phyloP scores from a whole-genome alignment of 2,797 vertebrate species.

The Urosaurus nigricauda region DNA sequence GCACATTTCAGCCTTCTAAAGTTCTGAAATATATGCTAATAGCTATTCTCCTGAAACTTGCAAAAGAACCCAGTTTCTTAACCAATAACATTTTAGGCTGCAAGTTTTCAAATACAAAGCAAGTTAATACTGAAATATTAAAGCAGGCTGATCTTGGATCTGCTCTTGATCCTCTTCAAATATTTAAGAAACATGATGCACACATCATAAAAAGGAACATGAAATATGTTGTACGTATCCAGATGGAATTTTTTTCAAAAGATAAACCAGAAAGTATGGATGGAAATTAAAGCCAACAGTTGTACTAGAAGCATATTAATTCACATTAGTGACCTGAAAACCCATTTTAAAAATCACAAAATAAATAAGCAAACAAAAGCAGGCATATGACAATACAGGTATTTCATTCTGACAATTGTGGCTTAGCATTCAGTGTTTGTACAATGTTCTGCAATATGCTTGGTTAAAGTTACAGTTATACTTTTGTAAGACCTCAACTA shows the following conservation, averaged over 20 bases:
- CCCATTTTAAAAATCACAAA: slow-evolving; percentile 60
- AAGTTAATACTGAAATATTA: slow-evolving; percentile 72
- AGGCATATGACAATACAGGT: slow-evolving; percentile 72
- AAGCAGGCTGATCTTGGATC: slow-evolving; percentile 64
- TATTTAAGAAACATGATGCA: slow-evolving; percentile 60
- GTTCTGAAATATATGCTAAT: slow-evolving; percentile 52
- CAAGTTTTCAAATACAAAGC: slow-evolving; percentile 66
- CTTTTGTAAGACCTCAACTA: slow-evolving; percentile 52
- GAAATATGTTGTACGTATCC: slow-evolving; percentile 58
- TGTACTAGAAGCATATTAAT: slow-evolving; percentile 70
- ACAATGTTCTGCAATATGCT: slow-evolving; percentile 62
- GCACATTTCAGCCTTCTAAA: slow-evolving; percentile 59
- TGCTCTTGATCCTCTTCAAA: slow-evolving; percentile 67
- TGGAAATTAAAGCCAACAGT: slow-evolving; percentile 66
- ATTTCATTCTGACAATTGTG: slow-evolving; percentile 69
- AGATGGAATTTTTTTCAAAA: slow-evolving; percentile 63
- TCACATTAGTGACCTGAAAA: slow-evolving; percentile 65
- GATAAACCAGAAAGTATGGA: slow-evolving; percentile 57
- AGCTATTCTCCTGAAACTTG: slow-evolving; percentile 61
- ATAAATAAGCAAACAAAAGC: slow-evolving; percentile 72
- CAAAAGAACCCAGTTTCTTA: slow-evolving; percentile 51
- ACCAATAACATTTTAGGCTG: slow-evolving; percentile 68
- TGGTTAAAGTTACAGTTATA: slow-evolving; percentile 63
- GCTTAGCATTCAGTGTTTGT: slow-evolving; percentile 66
- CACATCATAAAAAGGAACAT: slow-evolving; percentile 67